Evolutionary conservation across 2,113 vertebrate genomes (phyloP).

Genomic region (Arizona elegans): DNA sequence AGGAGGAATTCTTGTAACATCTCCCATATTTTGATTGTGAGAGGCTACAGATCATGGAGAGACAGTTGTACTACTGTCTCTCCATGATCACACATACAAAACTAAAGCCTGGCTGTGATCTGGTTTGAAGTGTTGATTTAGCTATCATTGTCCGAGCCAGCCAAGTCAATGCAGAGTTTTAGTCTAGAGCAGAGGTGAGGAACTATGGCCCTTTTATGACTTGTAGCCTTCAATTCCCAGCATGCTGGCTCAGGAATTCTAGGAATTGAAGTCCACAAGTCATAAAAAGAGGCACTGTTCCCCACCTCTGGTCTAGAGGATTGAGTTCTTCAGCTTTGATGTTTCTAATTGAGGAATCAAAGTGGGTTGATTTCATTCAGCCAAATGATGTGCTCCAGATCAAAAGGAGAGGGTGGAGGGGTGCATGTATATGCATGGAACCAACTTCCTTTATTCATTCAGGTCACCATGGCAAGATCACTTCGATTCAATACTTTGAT

Average conservation of each 20-base stretch:
- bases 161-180: neutral
- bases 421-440: neutral
- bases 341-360: neutral
- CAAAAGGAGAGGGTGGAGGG: neutral
- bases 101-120: neutral
- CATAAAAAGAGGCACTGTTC: too few relatives aligned
- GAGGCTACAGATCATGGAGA: neutral
- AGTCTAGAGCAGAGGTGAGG: neutral
- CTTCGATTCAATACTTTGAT: neutral
- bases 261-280: neutral
- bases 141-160: neutral
- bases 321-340: neutral
- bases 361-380: neutral
- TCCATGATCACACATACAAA: neutral
- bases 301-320: neutral
- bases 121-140: neutral
- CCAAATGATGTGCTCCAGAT: neutral
- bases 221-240: neutral
- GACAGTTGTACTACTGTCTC: neutral
- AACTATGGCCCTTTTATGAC: neutral
- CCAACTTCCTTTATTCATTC: neutral
- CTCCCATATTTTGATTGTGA: neutral
- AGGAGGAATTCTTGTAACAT: neutral
- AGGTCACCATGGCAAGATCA: neutral
- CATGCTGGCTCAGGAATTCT: neutral